These are phyloP conservation scores for Oxygymnocypris stewartii DNA, from an alignment of 2,113 vertebrate species.

Conservation along the genomic window DNA sequence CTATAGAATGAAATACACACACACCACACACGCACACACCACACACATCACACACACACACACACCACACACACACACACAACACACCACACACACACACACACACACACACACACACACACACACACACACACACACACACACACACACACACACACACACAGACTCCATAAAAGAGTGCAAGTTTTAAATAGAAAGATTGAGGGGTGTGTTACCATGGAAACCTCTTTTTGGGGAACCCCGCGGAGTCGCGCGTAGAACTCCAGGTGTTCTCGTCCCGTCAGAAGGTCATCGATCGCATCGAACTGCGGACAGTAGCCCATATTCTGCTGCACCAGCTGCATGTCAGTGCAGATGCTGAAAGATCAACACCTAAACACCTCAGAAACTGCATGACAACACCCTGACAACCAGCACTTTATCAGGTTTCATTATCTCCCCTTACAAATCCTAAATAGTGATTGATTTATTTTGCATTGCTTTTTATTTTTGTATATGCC, in stretches of 20 bases:
- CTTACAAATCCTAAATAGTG: no score
- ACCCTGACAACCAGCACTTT: neutral
- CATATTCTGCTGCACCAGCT: slow-evolving; percentile 52
- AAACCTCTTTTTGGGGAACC: slow-evolving; percentile 50
- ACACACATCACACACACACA: no score
- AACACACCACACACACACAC: neutral
- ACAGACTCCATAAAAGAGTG: neutral
- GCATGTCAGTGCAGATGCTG: slow-evolving; percentile 51
- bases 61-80: no score
- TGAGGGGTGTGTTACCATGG: slow-evolving; percentile 43
- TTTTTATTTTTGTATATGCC: no score
- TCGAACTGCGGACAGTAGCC: slow-evolving; percentile 60
- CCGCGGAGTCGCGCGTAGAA: slow-evolving; percentile 52
- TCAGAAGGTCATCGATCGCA: slow-evolving; percentile 53
- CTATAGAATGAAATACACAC: no score
- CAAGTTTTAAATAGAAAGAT: slow-evolving; percentile 8
- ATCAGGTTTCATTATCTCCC: no score
- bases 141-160: neutral
- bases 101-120: neutral
- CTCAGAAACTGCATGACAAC: neutral
- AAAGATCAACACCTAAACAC: neutral
- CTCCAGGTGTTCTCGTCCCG: slow-evolving; percentile 47
- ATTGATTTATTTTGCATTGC: no score
- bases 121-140: slow-evolving; percentile 32
- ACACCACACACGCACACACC: no score